Conservation (phyloP, 2,113 vertebrate species). For the Nipponia nippon region DNA sequence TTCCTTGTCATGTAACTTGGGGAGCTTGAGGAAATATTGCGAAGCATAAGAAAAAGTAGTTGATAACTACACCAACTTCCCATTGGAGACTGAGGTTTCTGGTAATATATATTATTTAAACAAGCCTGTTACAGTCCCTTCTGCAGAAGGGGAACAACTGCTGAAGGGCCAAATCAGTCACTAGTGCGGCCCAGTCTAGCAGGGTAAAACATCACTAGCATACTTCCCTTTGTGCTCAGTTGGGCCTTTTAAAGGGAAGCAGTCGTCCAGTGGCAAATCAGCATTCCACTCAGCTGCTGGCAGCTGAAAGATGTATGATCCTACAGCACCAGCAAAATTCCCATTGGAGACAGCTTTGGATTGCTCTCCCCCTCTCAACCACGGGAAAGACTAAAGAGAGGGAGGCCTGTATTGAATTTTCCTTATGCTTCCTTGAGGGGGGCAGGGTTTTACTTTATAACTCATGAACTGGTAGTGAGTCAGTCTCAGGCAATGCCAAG, state of each 20-base stretch:
- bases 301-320: slow-evolving; percentile 28
- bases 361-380: not conserved
- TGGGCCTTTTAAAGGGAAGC: slow-evolving; percentile 2
- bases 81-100: not conserved
- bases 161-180: slow-evolving; percentile 44
- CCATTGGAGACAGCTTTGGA: slow-evolving; percentile 3
- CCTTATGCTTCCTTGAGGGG: not conserved
- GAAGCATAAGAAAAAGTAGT: not conserved
- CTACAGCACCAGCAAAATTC: slow-evolving; percentile 12
- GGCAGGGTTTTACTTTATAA: not conserved
- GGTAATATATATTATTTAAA: not conserved
- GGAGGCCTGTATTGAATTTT: not conserved
- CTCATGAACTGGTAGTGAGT: not conserved
- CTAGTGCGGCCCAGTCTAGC: not conserved
- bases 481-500: not conserved
- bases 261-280: slow-evolving; percentile 11
- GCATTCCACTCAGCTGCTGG: not conserved
- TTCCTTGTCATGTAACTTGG: not conserved
- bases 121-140: slow-evolving; percentile 2
- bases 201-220: not conserved
- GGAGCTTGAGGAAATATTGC: not conserved
- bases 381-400: slow-evolving; percentile 2
- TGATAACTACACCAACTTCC: not conserved
- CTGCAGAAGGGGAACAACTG: slow-evolving; percentile 31
- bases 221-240: not conserved